These are phyloP conservation scores for Diabrotica virgifera DNA, from an alignment of 1,140 invertebrate genomes.

Conservation along the genomic window DNA sequence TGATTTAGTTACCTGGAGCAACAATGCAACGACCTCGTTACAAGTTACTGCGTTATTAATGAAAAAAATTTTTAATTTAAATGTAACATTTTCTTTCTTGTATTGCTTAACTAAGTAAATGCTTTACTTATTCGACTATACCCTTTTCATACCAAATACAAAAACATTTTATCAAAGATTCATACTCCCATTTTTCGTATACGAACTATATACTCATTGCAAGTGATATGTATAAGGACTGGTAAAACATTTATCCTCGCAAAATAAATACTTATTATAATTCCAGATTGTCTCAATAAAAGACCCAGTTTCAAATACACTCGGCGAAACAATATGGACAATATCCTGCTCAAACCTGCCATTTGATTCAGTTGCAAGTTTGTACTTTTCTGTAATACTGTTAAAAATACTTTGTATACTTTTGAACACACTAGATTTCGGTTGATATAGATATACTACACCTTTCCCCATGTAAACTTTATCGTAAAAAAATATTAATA, in stretches of 20 bases:
- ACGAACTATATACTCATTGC: neutral
- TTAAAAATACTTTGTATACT: constrained; percentile 16
- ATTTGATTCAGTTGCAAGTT: neutral
- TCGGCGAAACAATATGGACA: constrained; percentile 10
- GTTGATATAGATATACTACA: too few species aligned
- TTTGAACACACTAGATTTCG: neutral
- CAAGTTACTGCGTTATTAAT: too few species aligned
- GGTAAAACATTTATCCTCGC: constrained; percentile 22
- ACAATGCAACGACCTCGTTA: too few species aligned
- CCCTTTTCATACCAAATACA: too few species aligned
- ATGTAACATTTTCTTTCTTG: too few species aligned
- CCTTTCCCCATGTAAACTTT: constrained; percentile 27
- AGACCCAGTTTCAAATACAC: neutral
- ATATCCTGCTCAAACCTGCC: constrained; percentile 7
- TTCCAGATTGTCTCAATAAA: constrained; percentile 9
- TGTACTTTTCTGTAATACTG: neutral
- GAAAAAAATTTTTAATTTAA: too few species aligned
- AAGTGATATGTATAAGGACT: constrained; percentile 23
- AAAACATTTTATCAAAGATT: too few species aligned
- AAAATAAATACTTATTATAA: constrained; percentile 17
- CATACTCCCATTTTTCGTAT: too few species aligned
- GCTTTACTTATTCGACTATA: too few species aligned
- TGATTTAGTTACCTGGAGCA: too few species aligned
- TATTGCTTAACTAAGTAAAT: too few species aligned
- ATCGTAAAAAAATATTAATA: constrained; percentile 31